A percentile compares a stretch with the other conserved stretches of the same genome.
Evolutionary conservation across 2,797 vertebrate genomes (phyloP).

Genomic region (Mormyrus hasselquistii): DNA sequence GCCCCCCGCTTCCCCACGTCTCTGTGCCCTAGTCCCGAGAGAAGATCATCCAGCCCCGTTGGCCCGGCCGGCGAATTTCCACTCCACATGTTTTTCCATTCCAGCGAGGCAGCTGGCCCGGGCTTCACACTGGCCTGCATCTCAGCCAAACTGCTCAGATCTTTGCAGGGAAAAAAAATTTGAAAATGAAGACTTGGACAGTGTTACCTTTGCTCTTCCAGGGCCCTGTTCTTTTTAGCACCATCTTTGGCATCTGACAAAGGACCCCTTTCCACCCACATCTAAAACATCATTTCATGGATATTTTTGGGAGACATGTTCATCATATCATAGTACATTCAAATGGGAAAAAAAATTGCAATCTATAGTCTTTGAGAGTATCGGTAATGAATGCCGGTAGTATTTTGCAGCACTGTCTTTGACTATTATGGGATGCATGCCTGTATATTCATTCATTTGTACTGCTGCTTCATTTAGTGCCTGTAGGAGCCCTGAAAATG

Average conservation of each 20-base stretch:
- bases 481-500: not conserved
- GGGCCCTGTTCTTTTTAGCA: not conserved
- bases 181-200: not conserved
- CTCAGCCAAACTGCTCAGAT: conserved; percentile 28
- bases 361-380: not conserved
- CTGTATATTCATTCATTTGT: not conserved
- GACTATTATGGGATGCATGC: not conserved
- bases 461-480: not conserved
- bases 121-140: conserved; percentile 33
- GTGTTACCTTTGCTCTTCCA: not conserved
- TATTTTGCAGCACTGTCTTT: not conserved
- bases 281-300: not conserved
- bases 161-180: not conserved
- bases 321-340: not conserved
- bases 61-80: conserved; percentile 44
- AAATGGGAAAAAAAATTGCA: not conserved
- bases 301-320: not conserved
- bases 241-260: not conserved
- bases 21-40: not conserved
- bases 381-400: not conserved
- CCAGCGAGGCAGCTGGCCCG: conserved; percentile 45
- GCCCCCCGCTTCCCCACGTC: not conserved
- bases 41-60: conserved; percentile 43
- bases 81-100: conserved; percentile 42
- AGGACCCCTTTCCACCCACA: not conserved